Percentiles rank a stretch among this genome's conserved stretches.
Conservation (phyloP, 2,113 vertebrate species). For the Ictalurus punctatus region DNA sequence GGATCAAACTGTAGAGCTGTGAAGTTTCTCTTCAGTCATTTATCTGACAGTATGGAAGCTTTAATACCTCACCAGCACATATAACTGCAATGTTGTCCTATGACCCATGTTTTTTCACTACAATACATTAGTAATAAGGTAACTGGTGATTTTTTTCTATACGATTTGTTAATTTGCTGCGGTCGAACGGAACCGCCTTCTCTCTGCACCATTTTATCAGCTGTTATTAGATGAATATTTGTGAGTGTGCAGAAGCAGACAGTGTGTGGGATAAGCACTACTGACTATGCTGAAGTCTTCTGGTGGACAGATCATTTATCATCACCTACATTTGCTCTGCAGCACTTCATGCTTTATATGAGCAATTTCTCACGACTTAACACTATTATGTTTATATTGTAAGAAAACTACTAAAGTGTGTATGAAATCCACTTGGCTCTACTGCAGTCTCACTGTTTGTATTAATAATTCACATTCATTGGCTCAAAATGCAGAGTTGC, state of each 20-base stretch:
- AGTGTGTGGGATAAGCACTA: conserved; percentile 24
- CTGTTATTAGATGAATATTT: conserved; percentile 30
- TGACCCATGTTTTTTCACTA: neutral
- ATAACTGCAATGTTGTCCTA: neutral
- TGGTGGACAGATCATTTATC: conserved; percentile 40
- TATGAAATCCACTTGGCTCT: neutral
- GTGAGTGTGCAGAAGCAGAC: neutral
- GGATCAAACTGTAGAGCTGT: neutral
- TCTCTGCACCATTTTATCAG: conserved; percentile 12
- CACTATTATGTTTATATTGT: neutral
- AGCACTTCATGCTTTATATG: neutral
- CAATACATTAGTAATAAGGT: conserved; percentile 5
- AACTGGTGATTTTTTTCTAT: neutral
- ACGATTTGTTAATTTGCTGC: neutral
- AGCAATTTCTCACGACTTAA: neutral
- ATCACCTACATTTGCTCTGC: conserved; percentile 2
- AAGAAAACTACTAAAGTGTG: neutral
- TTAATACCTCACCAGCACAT: neutral
- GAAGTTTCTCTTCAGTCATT: neutral
- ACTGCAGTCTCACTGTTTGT: neutral
- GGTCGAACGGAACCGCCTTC: conserved; percentile 16
- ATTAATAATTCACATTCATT: neutral
- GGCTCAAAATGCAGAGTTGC: neutral
- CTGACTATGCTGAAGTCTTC: neutral
- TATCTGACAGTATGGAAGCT: neutral